Base-by-base conservation (phyloP, 2,113 vertebrate genomes). In the Mirounga angustirostris region DNA sequence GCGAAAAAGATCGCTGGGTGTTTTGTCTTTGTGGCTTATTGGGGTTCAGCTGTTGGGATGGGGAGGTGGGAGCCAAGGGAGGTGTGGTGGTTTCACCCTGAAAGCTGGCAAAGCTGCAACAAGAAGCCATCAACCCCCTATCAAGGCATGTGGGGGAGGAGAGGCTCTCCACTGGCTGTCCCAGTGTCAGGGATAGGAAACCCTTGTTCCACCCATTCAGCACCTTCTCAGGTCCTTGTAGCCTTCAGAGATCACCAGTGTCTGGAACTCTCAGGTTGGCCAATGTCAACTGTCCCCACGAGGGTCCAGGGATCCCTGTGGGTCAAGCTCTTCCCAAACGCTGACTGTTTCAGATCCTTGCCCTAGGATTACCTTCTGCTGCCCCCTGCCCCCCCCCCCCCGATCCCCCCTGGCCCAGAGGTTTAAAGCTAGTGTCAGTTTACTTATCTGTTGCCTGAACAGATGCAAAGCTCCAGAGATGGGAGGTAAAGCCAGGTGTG, bases 401-500 rank as follows among this genome's bases (percentile, higher is more conserved):
- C n/a, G n/a, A 8, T 9, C 50, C 19, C 22, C 16, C 11, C 30
- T 63, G 40, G 28, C 24, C 30, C 30, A 24, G 61, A 91, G 74
- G 18, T 11, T 43, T 46, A 46, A 59, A 28, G 22, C 43, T 10
- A 22, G 2, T 14, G 11, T 56, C 78, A 22, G 18, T 69, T 56
- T 15, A 14, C 26, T 26, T 36, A 0, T 30, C 19, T 3, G 7
- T 36, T 78, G 5, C 40, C 15, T 1, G 5, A 56, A 24, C 0
- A 13, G 16, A 33, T 14, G 15, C 18, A 14, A 28, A 73, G 28
- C 79, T n/a, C 14, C 43, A 26, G 54, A 12, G 33, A 78, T 28
- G 7, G 18, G 36, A 78, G 52, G 18, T 26, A 4, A 69, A 50
- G 8, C 24, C 67, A 24, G 33, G 21, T 21, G 9, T 79, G 69